These are phyloP conservation scores for Aphaenogaster floridana DNA, from an alignment of 1,140 invertebrate genomes.

Conservation along the genomic window DNA sequence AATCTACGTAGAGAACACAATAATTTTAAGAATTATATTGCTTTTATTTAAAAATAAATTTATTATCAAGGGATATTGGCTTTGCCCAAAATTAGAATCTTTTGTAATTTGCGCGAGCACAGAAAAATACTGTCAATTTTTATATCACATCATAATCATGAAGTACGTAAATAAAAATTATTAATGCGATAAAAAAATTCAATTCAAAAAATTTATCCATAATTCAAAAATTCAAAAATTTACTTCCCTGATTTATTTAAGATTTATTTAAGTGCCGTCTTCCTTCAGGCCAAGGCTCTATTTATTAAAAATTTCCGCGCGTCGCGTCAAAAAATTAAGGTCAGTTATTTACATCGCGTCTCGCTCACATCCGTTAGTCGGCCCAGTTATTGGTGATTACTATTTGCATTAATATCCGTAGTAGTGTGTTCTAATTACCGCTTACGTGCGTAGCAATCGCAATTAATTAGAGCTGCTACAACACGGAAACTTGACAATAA, in stretches of 20 bases:
- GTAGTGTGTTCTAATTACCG: conserved; percentile 24
- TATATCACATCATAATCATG: neutral
- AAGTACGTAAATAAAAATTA: neutral
- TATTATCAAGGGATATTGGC: neutral
- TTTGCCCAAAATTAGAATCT: neutral
- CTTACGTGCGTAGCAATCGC: conserved; percentile 11
- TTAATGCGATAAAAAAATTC: neutral
- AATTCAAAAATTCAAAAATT: too few relatives aligned
- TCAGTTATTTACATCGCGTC: conserved; percentile 54
- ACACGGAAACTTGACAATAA: conserved; percentile 27
- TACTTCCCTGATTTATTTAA: neutral
- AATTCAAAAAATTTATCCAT: neutral
- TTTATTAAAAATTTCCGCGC: conserved; percentile 38
- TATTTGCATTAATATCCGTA: conserved; percentile 34
- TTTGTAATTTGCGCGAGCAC: neutral
- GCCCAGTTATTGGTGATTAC: conserved; percentile 35
- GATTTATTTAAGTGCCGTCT: neutral
- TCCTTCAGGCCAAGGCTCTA: neutral
- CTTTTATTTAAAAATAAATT: neutral
- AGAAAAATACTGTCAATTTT: neutral
- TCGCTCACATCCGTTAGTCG: conserved; percentile 27
- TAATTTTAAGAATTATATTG: neutral
- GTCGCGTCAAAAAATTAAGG: conserved; percentile 49
- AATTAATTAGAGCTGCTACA: conserved; percentile 49
- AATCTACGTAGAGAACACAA: neutral